These are phyloP conservation scores for Stegastes partitus DNA, from an alignment of 2,113 vertebrate species.

Conservation along the genomic window DNA sequence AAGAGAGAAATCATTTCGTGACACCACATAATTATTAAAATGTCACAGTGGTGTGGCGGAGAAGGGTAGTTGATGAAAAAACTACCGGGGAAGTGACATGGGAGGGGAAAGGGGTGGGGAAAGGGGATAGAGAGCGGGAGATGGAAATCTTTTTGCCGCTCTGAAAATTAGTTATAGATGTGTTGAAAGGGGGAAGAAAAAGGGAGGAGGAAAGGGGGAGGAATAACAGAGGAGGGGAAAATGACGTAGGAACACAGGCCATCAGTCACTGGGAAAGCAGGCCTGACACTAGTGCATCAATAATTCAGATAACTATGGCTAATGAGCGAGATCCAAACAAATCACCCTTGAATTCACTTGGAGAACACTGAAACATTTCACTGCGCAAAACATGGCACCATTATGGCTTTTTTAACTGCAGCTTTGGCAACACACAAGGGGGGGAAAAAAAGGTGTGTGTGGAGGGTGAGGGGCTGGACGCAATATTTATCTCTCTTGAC, in stretches of 20 bases:
- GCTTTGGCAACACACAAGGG: slow-evolving; percentile 33
- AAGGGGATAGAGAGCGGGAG: slow-evolving; percentile 20
- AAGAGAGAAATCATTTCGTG: slow-evolving; percentile 20
- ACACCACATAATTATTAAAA: slow-evolving; percentile 49
- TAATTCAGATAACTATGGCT: slow-evolving; percentile 79
- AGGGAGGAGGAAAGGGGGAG: slow-evolving; percentile 40
- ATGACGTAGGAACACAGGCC: slow-evolving; percentile 63
- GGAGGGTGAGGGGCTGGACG: not conserved
- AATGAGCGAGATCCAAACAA: slow-evolving; percentile 81
- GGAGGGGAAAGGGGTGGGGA: slow-evolving; percentile 24
- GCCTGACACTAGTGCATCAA: slow-evolving; percentile 72
- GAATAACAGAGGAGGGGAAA: slow-evolving; percentile 64
- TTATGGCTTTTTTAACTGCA: slow-evolving; percentile 50
- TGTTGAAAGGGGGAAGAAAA: slow-evolving; percentile 32
- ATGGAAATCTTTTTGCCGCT: slow-evolving; percentile 47
- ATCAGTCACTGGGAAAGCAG: slow-evolving; percentile 76
- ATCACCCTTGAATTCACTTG: slow-evolving; percentile 68
- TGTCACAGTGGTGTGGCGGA: slow-evolving; percentile 31
- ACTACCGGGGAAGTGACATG: slow-evolving; percentile 5
- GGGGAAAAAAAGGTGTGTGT: too few relatives aligned
- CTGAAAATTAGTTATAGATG: slow-evolving; percentile 57
- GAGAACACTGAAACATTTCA: slow-evolving; percentile 61
- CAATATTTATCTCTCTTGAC: slow-evolving; percentile 53
- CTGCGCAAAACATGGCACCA: slow-evolving; percentile 45
- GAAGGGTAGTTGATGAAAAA: slow-evolving; percentile 18